Evolutionary conservation across 2,888 invertebrate species (phyloP), one percentile per base, ranked within the genome.

Genomic region (Ypsolopha sequella): DNA sequence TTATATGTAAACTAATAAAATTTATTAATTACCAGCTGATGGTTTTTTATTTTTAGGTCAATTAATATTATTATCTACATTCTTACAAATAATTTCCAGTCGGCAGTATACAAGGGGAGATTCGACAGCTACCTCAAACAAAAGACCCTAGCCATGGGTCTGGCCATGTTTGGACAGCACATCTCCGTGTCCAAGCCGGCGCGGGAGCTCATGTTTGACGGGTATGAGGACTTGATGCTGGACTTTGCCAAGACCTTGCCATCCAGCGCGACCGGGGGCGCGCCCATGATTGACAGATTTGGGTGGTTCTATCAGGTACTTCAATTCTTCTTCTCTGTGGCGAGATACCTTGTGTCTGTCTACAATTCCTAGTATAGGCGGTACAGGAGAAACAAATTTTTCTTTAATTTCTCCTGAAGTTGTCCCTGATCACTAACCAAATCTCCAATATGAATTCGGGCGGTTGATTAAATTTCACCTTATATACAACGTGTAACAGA

Each of bases 261-360:
- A 0, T 69, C 88, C 0, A 85, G 89, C 33, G 80, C 85, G 0
- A 89, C 65, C 0, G 88, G 89, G 0, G 88, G 89, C 0, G 87
- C 89, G 0, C 89, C 90, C 0, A 89, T 89, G 0, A 91, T 91
- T 55, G 95, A 96, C 64, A 90, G 88, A 64, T 96, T 97, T 68
- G 97, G 94, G 9, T 93, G 95, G 91, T 96, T 97, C 76, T 96
- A 95, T 62, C 73, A 70, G 62, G 85, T 84, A 57, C 57, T 4
- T 24, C 2, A 4, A 24, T 3, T 24, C 24, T 24, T 24, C 24
- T 93, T 94, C 74, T 93, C 92, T 35, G 35, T 35, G n/a, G n/a
- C n/a, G n/a, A n/a, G n/a, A n/a, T n/a, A n/a, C n/a, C n/a, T n/a
- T n/a, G n/a, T n/a, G n/a, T n/a, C n/a, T n/a, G n/a, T n/a, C n/a